Conservation (phyloP, 2,888 invertebrate species). For the Melanotus villosus region DNA sequence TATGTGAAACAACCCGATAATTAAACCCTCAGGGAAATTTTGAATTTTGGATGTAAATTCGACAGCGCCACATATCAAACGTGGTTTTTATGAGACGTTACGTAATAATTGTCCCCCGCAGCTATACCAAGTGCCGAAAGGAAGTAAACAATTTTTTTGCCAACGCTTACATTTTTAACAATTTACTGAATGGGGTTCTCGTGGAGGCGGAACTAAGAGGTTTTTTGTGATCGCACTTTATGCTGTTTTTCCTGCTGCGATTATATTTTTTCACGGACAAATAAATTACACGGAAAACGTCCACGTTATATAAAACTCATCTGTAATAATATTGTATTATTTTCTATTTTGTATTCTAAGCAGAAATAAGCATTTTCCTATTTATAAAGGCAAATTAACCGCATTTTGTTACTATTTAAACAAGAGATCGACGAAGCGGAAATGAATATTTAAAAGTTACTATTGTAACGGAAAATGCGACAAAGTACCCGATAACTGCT, state of each 20-base stretch:
- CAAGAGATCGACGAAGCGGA: conserved; percentile 10
- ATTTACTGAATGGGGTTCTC: not conserved
- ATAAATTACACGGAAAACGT: not conserved
- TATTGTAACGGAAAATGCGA: conserved; percentile 11
- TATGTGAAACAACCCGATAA: not conserved
- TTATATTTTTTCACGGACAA: not conserved
- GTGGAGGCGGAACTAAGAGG: not conserved
- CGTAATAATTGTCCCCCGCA: no score
- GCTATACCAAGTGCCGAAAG: no score
- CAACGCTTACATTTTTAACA: no score
- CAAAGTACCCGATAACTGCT: conserved; percentile 4
- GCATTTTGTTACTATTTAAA: conserved; percentile 10
- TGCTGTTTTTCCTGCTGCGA: no score
- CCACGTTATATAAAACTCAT: conserved; percentile 6
- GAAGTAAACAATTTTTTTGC: no score
- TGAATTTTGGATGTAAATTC: not conserved
- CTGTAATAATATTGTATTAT: not conserved
- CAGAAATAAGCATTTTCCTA: conserved; percentile 8
- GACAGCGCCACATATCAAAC: not conserved
- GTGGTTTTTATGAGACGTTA: no score
- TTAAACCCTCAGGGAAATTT: conserved; percentile 2
- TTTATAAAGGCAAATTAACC: conserved; percentile 7
- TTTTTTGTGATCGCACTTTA: not conserved
- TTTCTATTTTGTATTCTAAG: not conserved
- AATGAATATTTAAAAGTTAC: conserved; percentile 12